A percentile compares a stretch with the other conserved stretches of the same genome.
Conservation (phyloP, 2,113 vertebrate genomes). For the Calidris pugnax region DNA sequence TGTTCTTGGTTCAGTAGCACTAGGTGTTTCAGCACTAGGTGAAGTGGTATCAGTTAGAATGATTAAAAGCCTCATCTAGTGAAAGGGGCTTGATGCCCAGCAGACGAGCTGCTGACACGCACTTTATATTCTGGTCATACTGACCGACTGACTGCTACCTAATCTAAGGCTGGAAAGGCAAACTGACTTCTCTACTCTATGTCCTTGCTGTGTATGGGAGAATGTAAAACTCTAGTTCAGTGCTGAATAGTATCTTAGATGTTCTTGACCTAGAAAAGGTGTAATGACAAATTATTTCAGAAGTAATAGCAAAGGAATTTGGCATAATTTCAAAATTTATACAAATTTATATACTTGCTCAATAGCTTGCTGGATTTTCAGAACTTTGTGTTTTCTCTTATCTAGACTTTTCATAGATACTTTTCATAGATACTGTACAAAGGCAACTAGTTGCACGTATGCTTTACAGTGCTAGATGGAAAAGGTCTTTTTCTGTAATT, state of each 20-base stretch:
- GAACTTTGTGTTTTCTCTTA: neutral
- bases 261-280: neutral
- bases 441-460: neutral
- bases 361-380: neutral
- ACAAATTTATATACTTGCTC: fast-evolving
- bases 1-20: neutral
- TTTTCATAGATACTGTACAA: neutral
- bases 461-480: neutral
- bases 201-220: neutral
- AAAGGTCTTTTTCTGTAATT: neutral
- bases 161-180: neutral
- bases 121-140: neutral
- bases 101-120: neutral
- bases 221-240: neutral
- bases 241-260: neutral
- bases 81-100: neutral
- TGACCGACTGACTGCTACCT: neutral
- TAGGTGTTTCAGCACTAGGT: neutral
- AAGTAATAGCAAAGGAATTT: neutral
- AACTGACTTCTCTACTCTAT: neutral
- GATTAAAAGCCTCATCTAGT: neutral
- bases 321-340: neutral
- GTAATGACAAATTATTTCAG: neutral
- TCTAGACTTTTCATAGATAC: neutral
- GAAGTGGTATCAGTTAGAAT: neutral